phyloP scores from a whole-genome alignment of 2,113 vertebrate genomes.

The Oncorhynchus tshawytscha region DNA sequence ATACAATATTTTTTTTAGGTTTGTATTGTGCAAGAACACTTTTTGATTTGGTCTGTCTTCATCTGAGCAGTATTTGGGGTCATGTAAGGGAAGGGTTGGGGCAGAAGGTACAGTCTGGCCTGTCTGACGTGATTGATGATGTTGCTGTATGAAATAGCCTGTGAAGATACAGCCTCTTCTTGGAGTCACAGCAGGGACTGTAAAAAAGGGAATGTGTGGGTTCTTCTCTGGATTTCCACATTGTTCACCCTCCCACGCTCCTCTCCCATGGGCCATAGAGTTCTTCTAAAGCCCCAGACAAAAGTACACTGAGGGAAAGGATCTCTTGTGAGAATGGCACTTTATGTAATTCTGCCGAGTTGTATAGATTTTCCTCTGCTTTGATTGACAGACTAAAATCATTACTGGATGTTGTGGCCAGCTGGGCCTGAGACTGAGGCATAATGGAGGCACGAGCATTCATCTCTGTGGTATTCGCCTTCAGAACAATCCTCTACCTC shows the following conservation, averaged over 20 bases:
- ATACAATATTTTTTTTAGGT: constrained; percentile 25
- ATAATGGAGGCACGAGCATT: constrained; percentile 34
- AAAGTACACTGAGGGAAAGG: constrained; percentile 60
- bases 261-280: constrained; percentile 54
- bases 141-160: constrained; percentile 75
- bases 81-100: constrained; percentile 25
- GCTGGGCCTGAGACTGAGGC: constrained; percentile 48
- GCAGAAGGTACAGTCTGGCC: constrained; percentile 45
- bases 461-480: constrained; percentile 38
- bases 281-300: constrained; percentile 51
- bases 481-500: constrained; percentile 25
- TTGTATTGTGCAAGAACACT: constrained; percentile 16
- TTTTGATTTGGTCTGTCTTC: constrained; percentile 35
- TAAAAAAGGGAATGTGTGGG: constrained; percentile 61
- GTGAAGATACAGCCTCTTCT: constrained; percentile 69
- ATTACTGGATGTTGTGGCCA: constrained; percentile 59
- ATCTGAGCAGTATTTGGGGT: constrained; percentile 35
- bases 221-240: constrained; percentile 67
- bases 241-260: constrained; percentile 58
- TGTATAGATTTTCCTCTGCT: constrained; percentile 58
- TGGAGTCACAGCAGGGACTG: constrained; percentile 56
- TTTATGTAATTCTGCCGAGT: constrained; percentile 69
- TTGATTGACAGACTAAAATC: constrained; percentile 66
- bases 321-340: constrained; percentile 63
- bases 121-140: constrained; percentile 74